phyloP scores from a whole-genome alignment of 1,140 invertebrate species.

The Zeugodacus cucurbitae region DNA sequence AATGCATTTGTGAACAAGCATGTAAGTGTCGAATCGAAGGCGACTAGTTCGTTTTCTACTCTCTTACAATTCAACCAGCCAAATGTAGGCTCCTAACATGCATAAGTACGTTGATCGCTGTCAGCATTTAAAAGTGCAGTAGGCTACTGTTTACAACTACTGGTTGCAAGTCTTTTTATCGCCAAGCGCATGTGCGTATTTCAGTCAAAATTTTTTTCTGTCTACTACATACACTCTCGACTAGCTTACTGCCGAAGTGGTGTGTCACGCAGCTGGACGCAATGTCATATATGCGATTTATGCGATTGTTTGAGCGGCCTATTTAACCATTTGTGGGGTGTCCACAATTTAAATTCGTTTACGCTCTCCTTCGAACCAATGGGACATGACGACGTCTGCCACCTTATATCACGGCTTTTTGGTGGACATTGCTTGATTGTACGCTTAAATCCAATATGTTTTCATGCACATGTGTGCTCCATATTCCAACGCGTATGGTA shows the following conservation, averaged over 20 bases:
- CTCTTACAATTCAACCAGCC: no score
- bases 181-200: background rate
- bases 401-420: background rate
- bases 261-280: background rate
- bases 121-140: no score
- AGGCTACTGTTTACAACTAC: background rate
- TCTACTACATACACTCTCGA: background rate
- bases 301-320: background rate
- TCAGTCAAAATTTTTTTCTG: background rate
- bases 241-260: background rate
- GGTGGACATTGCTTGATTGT: background rate
- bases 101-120: no score
- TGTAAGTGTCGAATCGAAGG: no score
- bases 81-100: no score
- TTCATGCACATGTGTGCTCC: background rate
- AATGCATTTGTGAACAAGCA: no score
- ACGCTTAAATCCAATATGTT: background rate
- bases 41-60: no score
- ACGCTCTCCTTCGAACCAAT: slow-evolving; percentile 5
- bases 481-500: background rate
- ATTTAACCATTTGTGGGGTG: slow-evolving; percentile 5
- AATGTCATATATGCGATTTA: background rate
- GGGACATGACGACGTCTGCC: background rate
- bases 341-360: background rate
- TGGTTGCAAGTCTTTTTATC: background rate